A percentile compares a stretch with the other conserved stretches of the same genome.
phyloP scores from a whole-genome alignment of 2,888 invertebrate genomes.

The Epinotia brunnichana region DNA sequence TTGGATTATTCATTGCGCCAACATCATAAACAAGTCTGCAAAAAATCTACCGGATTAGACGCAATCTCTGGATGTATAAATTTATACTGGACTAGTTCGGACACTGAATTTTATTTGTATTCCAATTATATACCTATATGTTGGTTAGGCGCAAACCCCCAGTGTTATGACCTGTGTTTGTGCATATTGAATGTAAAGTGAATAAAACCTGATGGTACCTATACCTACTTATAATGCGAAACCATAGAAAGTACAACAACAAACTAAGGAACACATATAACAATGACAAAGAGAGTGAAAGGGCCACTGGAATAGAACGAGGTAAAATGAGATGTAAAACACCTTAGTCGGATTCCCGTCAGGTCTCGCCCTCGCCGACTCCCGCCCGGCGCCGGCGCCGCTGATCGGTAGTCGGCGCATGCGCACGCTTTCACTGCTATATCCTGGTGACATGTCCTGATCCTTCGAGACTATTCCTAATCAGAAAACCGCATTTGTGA shows the following conservation, averaged over 20 bases:
- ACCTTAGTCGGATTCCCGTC: slow-evolving; percentile 73
- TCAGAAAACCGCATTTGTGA: background rate
- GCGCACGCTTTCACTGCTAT: slow-evolving; percentile 53
- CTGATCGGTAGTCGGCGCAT: slow-evolving; percentile 77
- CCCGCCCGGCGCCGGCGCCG: slow-evolving; percentile 55
- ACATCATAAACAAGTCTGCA: no score
- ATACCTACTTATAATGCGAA: background rate
- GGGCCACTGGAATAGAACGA: slow-evolving; percentile 62
- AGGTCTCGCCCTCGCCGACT: slow-evolving; percentile 60
- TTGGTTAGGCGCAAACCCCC: no score
- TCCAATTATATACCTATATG: no score
- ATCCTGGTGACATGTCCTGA: slow-evolving; percentile 63
- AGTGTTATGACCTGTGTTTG: no score
- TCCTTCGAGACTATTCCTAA: slow-evolving; percentile 35
- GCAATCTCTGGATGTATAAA: no score
- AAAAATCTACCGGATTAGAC: no score
- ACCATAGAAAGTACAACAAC: slow-evolving; percentile 15
- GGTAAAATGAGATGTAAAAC: slow-evolving; percentile 76
- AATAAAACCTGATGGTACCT: background rate
- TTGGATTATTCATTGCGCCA: no score
- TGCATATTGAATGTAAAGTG: background rate
- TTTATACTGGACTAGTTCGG: no score
- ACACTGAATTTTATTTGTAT: no score
- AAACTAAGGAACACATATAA: slow-evolving; percentile 3
- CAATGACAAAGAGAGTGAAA: slow-evolving; percentile 70